Base-by-base conservation (phyloP, 2,888 invertebrate genomes). In the Clitarchus hookeri region DNA sequence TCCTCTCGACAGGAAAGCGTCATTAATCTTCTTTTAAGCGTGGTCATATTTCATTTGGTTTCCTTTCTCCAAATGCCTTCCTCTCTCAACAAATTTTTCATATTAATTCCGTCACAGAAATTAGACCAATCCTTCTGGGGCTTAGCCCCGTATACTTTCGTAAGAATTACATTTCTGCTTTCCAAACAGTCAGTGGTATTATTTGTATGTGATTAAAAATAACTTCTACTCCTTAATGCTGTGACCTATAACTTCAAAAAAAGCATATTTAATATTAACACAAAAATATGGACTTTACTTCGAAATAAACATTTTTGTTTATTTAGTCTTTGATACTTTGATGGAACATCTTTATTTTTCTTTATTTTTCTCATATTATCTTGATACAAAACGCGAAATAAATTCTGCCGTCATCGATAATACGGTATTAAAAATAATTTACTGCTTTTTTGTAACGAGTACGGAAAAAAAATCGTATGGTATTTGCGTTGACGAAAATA, bases 51-150 rank as follows among this genome's bases (percentile, higher is more conserved):
- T 65, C 65, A n/a, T 65, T n/a, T 65, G 65, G 23, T n/a, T 65
- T 23, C n/a, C 19, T 16, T 65, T 65, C 8, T 65, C 65, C 23
- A n/a, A 65, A 65, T 23, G 65, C 65, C 16, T 65, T 65, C 23
- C 16, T 65, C 65, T 65, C 65, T 65, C n/a, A n/a, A 65, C n/a
- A 19, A n/a, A 6, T n/a, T 65, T 53, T 65, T n/a, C 65, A 65
- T 65, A n/a, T 65, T 65, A 65, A 65, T 65, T 65, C n/a, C 65
- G 65, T n/a, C 65, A 23, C n/a, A n/a, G 65, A 65, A 65, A 65
- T n/a, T 65, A 65, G 19, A 8, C 19, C 16, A n/a, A 65, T n/a
- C 65, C 65, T 8, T 19, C 16, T 65, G 19, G n/a, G 65, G 65
- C n/a, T 65, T 23, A 16, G 2, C 8, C 65, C 19, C 19, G 65